Base-by-base conservation (phyloP, 2,113 vertebrate genomes). In the Elachura formosa region DNA sequence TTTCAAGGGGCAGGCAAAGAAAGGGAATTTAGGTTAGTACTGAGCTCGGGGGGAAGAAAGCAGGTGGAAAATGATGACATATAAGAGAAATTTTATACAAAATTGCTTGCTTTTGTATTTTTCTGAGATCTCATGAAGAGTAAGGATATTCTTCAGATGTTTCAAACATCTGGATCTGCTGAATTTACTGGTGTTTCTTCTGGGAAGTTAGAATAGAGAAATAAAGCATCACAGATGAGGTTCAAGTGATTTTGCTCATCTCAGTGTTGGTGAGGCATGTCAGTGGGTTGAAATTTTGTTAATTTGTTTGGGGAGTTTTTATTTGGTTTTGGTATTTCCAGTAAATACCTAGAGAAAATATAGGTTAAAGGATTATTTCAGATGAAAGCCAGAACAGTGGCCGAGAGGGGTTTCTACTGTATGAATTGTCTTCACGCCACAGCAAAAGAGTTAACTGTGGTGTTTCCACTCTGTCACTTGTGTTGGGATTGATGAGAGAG, bases 11-110 rank as follows among this genome's bases (percentile, higher is more conserved):
- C 11, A 46, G 38, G 6, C 4, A 14, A 62, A 40, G 31, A 75
- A 75, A 67, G 36, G 19, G 33, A 34, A 33, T 64, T 89, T 58
- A 81, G 21, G 8, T 74, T 55, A 46, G 2, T 48, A 23, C 29
- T 74, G 43, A 36, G 31, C 7, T 33, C 9, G 11, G 10, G 1
- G 0, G 0, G 0, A 7, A 6, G 26, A 54, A 48, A 40, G 4
- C 24, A 38, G 31, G 11, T 78, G 11, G 23, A 54, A 72, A 64
- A 79, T 38, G 1, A 14, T 46, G 36, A 33, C 12, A 22, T 64
- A 3, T 3, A 62, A 36, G 24, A 87, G 40, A 69, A 54, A 28
- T 41, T 54, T 62, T 54, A 28, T 43, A 2, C 19, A 38, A 31
- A 79, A 49, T 58, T 43, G 4, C 13, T 82, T 88, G 4, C 10